A percentile compares a stretch with the other conserved stretches of the same genome.
phyloP scores from a whole-genome alignment of 2,113 vertebrate genomes.

The Lycocorax pyrrhopterus region DNA sequence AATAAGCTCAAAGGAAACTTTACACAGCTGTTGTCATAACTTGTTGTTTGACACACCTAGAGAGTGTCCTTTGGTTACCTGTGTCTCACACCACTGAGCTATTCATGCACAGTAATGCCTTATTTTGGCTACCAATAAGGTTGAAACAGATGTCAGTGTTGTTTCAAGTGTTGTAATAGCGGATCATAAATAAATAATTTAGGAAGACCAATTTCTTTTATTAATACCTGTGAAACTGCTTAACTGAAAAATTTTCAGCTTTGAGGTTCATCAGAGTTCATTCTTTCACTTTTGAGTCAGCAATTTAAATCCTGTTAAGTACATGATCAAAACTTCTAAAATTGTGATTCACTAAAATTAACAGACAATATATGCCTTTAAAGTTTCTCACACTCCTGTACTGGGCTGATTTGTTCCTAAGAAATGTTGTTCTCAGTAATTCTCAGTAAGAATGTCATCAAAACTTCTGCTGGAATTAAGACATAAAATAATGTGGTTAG shows the following conservation, averaged over 20 bases:
- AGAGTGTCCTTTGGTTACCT: not conserved
- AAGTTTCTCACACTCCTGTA: not conserved
- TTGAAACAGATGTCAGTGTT: not conserved
- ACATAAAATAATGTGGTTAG: not conserved
- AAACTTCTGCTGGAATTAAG: not conserved
- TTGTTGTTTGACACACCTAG: slow-evolving; percentile 32
- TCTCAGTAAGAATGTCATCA: not conserved
- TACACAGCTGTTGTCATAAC: not conserved
- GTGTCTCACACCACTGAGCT: not conserved
- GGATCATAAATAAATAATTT: not conserved
- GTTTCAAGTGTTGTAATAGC: not conserved
- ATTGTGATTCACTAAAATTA: not conserved
- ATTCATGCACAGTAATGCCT: not conserved
- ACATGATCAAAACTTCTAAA: not conserved
- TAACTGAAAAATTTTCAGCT: not conserved
- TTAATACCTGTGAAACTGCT: not conserved
- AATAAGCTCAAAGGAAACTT: not conserved
- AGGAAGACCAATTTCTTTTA: not conserved
- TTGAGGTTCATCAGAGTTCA: not conserved
- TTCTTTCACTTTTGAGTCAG: not conserved
- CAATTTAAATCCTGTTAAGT: not conserved
- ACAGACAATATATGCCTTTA: not conserved
- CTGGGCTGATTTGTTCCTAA: not conserved
- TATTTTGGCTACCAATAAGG: not conserved
- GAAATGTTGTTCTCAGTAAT: not conserved